Evolutionary conservation across 35 echinoderm and acorn worm genomes (phyloP), one percentile per base, ranked within the genome.

Genomic region (Acanthaster planci): DNA sequence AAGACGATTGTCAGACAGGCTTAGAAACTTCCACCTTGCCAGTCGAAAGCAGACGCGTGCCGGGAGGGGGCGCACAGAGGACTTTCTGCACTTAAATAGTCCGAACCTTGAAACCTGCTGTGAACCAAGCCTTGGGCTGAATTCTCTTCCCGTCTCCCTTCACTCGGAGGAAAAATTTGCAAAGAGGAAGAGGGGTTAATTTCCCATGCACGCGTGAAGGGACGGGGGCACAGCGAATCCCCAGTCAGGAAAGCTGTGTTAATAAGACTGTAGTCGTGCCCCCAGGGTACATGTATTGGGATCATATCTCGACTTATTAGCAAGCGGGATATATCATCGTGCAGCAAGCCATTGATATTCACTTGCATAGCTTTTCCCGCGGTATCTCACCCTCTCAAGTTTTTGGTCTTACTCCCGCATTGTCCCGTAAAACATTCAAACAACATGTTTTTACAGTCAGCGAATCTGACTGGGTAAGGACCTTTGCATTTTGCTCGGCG

Each of bases 401-500:
- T n/a, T n/a, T n/a, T 47, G 42, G 42, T 47, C 42, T 47, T 47
- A 47, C 64, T 72, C 34, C n/a, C 14, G 64, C 64, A 34, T 72
- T 34, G 0, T 31, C 26, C 26, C 23, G 22, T 31, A 60, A 60
- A 72, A 72, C 64, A 72, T 72, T 30, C 64, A 72, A 10, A 72
- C 64, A 72, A 4, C 64, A 72, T 72, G 64, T 72, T 72, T 72
- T 72, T 26, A 72, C 64, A 72, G 64, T 72, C 64, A 6, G 23
- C 64, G 64, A 72, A 72, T 72, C 64, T 31, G 23, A 72, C 26
- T 72, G 64, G 26, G 19, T 72, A 35, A 72, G 64, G 34, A 26
- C 23, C 34, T 72, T 12, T 72, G 3, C 64, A 8, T 14, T 5
- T 29, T 14, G 10, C 57, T 34, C 64, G 30, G 23, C 64, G 14